Evolutionary conservation across 2,888 invertebrate genomes (phyloP).

Genomic region (Dicycla oo): DNA sequence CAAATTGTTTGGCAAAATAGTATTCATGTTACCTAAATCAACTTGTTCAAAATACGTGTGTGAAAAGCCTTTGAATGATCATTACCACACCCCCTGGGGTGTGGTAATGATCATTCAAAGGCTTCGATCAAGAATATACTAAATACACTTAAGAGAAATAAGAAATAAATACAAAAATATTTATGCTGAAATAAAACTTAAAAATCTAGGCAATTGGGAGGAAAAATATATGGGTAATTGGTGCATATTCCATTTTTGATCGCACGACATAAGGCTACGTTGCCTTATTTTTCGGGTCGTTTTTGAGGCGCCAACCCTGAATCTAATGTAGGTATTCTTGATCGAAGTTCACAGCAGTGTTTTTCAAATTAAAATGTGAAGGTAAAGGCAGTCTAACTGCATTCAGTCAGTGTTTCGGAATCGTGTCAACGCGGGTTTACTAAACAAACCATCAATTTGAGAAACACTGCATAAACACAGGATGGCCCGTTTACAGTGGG

Average conservation of each 20-base stretch:
- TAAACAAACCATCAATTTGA: conserved; percentile 7
- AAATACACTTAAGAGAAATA: neutral
- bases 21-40: neutral
- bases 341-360: conserved; percentile 17
- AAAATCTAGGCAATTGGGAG: neutral
- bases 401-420: neutral
- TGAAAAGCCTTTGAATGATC: too few species aligned
- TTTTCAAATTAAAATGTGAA: conserved; percentile 20
- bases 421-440: too few species aligned
- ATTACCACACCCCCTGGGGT: too few species aligned
- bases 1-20: neutral
- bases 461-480: conserved; percentile 7
- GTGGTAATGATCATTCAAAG: neutral
- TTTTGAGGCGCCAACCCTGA: too few species aligned
- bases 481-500: neutral
- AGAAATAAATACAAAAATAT: neutral
- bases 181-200: neutral
- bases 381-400: neutral
- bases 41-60: neutral
- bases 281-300: neutral
- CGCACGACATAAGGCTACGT: too few species aligned
- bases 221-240: neutral
- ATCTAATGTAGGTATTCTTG: neutral
- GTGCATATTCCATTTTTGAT: neutral
- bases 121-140: neutral